Conservation (phyloP, 2,888 invertebrate genomes). For the Phlogophora meticulosa region DNA sequence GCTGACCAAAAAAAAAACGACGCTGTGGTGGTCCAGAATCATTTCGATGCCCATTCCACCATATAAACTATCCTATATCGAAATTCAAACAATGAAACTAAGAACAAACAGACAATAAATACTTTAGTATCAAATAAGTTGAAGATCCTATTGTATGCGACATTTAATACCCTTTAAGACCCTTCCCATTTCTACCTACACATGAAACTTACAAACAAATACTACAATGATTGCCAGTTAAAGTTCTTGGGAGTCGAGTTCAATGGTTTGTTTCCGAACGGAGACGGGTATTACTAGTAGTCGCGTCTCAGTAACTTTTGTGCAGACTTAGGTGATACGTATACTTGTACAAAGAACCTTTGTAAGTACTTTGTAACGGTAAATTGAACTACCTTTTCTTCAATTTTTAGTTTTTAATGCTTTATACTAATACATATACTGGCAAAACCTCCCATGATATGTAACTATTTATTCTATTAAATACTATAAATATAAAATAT, state of each 20-base stretch:
- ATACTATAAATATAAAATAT: too few relatives aligned
- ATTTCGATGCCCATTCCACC: too few relatives aligned
- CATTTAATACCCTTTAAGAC: constrained; percentile 12
- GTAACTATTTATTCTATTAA: too few relatives aligned
- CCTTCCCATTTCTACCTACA: constrained; percentile 26
- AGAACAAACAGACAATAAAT: constrained; percentile 1
- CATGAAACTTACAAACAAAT: constrained; percentile 37
- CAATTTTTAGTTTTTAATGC: too few relatives aligned
- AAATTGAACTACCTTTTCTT: too few relatives aligned
- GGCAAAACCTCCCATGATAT: too few relatives aligned
- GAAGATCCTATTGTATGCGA: not conserved
- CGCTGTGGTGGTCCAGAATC: too few relatives aligned
- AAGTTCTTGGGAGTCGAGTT: constrained; percentile 24
- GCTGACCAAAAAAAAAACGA: too few relatives aligned
- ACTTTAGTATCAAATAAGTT: not conserved
- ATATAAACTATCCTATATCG: too few relatives aligned
- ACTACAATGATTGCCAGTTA: constrained; percentile 35
- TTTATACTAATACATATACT: too few relatives aligned
- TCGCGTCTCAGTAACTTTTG: not conserved
- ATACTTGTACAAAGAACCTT: constrained; percentile 13
- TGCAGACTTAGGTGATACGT: constrained; percentile 11
- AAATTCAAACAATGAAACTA: too few relatives aligned
- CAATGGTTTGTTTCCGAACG: constrained; percentile 23
- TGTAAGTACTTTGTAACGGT: not conserved
- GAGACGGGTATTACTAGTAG: not conserved